Evolutionary conservation across 2,888 invertebrate genomes (phyloP), one percentile per base, ranked within the genome.

Genomic region (Aproaerema taeniolella): DNA sequence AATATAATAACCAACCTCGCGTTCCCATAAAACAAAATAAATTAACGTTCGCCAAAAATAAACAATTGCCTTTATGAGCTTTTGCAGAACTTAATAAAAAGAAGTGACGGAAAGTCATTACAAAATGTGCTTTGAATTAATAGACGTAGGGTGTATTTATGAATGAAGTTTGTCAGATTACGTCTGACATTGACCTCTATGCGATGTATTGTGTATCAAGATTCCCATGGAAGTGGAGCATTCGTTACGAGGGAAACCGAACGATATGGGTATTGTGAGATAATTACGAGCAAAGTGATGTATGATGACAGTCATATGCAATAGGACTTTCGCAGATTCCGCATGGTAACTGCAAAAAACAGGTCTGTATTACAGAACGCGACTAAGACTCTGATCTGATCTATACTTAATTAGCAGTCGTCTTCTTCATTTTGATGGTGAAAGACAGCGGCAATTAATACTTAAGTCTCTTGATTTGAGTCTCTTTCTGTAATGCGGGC

Each of bases 191-290:
- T 69, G 75, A 73, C 82, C 82, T 75, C 65, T 58, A 54, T 48
- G 47, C 43, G 10, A 34, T 44, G 49, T 48, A 76, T 78, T 78
- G 77, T 78, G 50, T 37, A 12, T 26, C 52, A 70, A 75, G 60
- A 62, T 56, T 78, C 68, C 65, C 79, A 66, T 53, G 49, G 30
- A 76, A 71, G 65, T 79, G 62, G 80, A 74, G 72, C 77, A 65
- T 65, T 57, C 2, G 12, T n/a, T n/a, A n/a, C n/a, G n/a, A n/a
- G 8, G 26, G 24, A 28, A 35, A 35, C 15, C 16, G 35, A 35
- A 35, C 35, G 15, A 35, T 35, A 35, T 35, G 35, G 13, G 14
- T 34, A n/a, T n/a, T n/a, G n/a, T n/a, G n/a, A n/a, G n/a, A n/a
- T n/a, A n/a, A n/a, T n/a, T n/a, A n/a, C n/a, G n/a, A n/a, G n/a